Percentiles rank a stretch among this genome's conserved stretches.
Conservation (phyloP, 1,140 invertebrate genomes). For the Teleopsis dalmanni region DNA sequence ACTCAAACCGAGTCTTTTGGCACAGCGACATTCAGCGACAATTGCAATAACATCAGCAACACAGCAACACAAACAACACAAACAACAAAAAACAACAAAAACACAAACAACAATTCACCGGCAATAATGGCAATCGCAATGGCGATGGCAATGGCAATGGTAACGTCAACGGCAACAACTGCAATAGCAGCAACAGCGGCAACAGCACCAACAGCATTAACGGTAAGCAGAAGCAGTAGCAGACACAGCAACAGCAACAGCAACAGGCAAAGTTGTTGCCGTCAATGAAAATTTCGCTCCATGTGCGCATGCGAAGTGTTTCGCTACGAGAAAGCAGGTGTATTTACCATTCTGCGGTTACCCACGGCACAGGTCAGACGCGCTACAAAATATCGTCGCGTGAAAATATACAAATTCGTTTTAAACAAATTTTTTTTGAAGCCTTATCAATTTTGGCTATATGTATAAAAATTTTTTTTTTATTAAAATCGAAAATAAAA, state of each 20-base stretch:
- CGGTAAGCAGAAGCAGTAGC: neutral
- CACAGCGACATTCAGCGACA: no score
- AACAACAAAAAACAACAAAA: neutral
- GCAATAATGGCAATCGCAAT: neutral
- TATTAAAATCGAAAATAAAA: no score
- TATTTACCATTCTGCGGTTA: conserved; percentile 44
- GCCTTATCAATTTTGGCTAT: no score
- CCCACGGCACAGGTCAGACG: conserved; percentile 43
- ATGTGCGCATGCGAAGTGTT: conserved; percentile 42
- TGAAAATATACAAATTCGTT: no score
- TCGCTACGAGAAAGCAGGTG: conserved; percentile 46
- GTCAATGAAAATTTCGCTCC: neutral
- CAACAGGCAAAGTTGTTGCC: neutral
- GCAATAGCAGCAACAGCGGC: neutral
- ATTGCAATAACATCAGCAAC: neutral
- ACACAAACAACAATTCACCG: conserved; percentile 6
- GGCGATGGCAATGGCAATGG: neutral
- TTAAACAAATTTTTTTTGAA: no score
- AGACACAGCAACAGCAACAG: neutral
- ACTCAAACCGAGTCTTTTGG: no score
- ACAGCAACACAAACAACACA: conserved; percentile 7
- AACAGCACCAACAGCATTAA: neutral
- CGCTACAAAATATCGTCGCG: conserved; percentile 20
- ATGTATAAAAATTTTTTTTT: no score
- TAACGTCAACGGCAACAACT: conserved; percentile 4